Base-by-base conservation (phyloP, 2,888 invertebrate species). In the Lycocerus yunnanus region DNA sequence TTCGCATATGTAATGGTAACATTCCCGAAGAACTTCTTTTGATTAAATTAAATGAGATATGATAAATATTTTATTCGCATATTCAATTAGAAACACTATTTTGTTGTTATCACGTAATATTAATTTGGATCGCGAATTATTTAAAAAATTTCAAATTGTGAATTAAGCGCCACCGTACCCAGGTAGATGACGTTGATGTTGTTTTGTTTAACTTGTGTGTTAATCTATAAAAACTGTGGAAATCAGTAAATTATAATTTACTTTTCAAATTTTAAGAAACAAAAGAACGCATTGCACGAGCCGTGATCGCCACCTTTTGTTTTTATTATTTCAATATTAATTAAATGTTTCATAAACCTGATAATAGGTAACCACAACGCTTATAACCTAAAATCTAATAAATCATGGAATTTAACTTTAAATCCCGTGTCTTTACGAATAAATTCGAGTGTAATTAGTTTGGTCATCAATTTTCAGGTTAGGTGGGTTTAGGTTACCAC, bases 401-500 rank as follows among this genome's bases (percentile, higher is more conserved):
- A 14, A 14, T 13, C 18, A 16, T 16, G 4, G 14, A 15, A 14
- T 20, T 18, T 43, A 68, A 58, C 13, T 21, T 58, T 9, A 58
- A 24, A 10, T 68, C 24, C 15, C 14, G 68, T 21, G 69, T n/a
- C 13, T 11, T 13, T 9, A 20, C 16, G 67, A 43, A 70, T 16
- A 69, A 69, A 15, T 15, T 20, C 27, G 27, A 43, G 43, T 43
- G 43, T 43, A 43, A 43, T 43, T 43, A 43, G 43, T 43, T 43
- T 43, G 43, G 43, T 43, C 43, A n/a, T 63, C 14, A 16, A 15
- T 69, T 79, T 81, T 21, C 79, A 89, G 89, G 84, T 85, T 88
- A 84, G 88, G 88, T 80, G 88, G 87, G 79, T 86, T 88, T 76
- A 86, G 87, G 76, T 85, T 88, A 82, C 87, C 88, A 76, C 87